phyloP scores from a whole-genome alignment of 2,888 invertebrate genomes.

The Entomobrya multifasciata region DNA sequence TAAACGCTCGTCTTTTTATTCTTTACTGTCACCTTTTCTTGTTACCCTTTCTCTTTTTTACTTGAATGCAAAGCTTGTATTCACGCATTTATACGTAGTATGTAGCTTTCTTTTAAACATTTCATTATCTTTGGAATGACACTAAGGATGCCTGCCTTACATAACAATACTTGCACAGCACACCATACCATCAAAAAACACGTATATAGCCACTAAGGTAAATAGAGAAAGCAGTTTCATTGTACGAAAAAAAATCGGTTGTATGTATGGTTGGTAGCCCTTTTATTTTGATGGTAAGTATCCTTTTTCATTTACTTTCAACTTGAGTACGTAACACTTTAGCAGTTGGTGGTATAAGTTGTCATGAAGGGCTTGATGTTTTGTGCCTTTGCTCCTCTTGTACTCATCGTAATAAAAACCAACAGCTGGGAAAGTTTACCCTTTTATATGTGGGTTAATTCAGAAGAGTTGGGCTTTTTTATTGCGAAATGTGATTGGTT shows the following conservation, averaged over 20 bases:
- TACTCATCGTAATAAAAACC: constrained; percentile 31
- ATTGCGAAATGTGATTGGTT: constrained; percentile 62
- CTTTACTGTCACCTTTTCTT: constrained; percentile 64
- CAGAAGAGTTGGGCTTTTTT: constrained; percentile 49
- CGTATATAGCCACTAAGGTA: neutral
- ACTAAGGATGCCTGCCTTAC: neutral
- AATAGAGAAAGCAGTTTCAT: constrained; percentile 5
- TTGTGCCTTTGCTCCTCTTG: neutral
- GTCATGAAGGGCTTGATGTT: constrained; percentile 11
- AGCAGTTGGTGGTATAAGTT: constrained; percentile 3
- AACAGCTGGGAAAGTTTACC: constrained; percentile 55
- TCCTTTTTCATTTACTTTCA: constrained; percentile 33
- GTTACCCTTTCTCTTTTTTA: constrained; percentile 23
- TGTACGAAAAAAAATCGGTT: no score
- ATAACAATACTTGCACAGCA: neutral
- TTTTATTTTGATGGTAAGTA: constrained; percentile 42
- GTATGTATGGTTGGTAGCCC: no score
- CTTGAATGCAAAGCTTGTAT: neutral
- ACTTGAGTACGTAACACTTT: constrained; percentile 38
- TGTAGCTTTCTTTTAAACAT: neutral
- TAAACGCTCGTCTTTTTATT: constrained; percentile 61
- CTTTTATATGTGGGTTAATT: constrained; percentile 59
- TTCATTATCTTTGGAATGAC: constrained; percentile 8
- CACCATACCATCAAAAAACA: no score
- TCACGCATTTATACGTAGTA: neutral